Conservation (phyloP, 2,113 vertebrate species). For the Vidua chalybeata region DNA sequence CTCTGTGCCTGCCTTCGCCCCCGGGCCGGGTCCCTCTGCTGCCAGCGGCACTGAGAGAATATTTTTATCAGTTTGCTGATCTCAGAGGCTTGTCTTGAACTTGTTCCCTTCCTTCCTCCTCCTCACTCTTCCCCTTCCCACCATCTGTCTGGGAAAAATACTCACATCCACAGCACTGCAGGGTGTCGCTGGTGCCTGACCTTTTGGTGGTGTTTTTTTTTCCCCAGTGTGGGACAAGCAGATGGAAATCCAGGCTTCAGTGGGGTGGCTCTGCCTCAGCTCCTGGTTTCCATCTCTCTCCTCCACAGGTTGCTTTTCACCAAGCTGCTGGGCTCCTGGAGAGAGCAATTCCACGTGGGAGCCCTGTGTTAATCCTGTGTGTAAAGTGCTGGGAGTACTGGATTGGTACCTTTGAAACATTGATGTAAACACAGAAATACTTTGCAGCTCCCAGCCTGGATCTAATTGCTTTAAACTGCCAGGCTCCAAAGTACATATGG, state of each 20-base stretch:
- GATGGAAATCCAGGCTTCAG: background rate
- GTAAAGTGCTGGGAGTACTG: background rate
- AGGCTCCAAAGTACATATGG: background rate
- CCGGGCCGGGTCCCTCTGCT: background rate
- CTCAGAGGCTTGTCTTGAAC: background rate
- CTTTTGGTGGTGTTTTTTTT: background rate
- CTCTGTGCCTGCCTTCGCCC: background rate
- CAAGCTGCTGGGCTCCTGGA: background rate
- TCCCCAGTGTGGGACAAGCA: background rate
- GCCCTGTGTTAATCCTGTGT: background rate
- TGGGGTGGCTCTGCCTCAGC: background rate
- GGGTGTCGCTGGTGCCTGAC: background rate
- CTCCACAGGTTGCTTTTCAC: fast-evolving
- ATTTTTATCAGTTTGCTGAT: background rate
- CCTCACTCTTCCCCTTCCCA: background rate
- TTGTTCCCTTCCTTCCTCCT: conserved; percentile 30
- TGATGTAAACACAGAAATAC: background rate
- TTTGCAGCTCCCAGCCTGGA: background rate
- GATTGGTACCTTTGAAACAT: background rate
- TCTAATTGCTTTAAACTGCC: background rate
- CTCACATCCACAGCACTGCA: background rate
- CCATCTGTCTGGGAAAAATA: conserved; percentile 30
- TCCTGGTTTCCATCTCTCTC: background rate
- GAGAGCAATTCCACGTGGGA: background rate
- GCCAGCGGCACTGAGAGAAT: background rate